Base-by-base conservation (phyloP, 2,888 invertebrate genomes). In the Ectobius pallidus region DNA sequence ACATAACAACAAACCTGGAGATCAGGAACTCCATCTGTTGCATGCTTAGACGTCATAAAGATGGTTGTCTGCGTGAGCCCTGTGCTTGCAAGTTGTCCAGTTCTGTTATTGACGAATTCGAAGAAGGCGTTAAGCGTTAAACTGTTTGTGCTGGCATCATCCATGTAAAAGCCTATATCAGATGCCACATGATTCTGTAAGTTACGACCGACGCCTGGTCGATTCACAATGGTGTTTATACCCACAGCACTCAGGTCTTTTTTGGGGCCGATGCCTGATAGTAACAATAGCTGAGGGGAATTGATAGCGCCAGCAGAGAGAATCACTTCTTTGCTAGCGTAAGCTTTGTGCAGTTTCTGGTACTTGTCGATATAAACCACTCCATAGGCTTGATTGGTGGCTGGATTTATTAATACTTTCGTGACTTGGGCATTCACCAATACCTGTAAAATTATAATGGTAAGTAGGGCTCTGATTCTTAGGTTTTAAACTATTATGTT, bases 201-300 rank as follows among this genome's bases (percentile, higher is more conserved):
- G n/a, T 86, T 87, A 78, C 86, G 81, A 0, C 92, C 93, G 0
- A 93, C 91, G 2, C 76, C 83, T 0, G 90, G 91, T 18, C 92
- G 82, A 77, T 90, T 86, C 76, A 87, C 83, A 2, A 91, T 78
- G 0, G 91, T 81, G 0, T 89, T 87, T 75, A 92, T 86, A 0
- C 85, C 85, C 0, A 87, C 80, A 2, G 85, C 82, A 20, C 81
- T 79, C 1, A 91, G 81, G 78, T 91, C 85, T 58, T 87, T 80
- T 73, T 77, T 77, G 2, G 84, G 84, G 4, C 84, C 84, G 3
- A 88, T 80, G 0, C 95, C 95, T 6, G 95, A 95, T 4, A 97
- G 82, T 93, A 97, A 94, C 11, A 97, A 86, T 1, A 97, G 81
- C 81, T 97, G 96, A 0, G 97, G 95, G 0, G 95, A 92, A 78